These are phyloP conservation scores for Hirudo medicinalis DNA, from an alignment of 1,140 invertebrate genomes.

Conservation along the genomic window DNA sequence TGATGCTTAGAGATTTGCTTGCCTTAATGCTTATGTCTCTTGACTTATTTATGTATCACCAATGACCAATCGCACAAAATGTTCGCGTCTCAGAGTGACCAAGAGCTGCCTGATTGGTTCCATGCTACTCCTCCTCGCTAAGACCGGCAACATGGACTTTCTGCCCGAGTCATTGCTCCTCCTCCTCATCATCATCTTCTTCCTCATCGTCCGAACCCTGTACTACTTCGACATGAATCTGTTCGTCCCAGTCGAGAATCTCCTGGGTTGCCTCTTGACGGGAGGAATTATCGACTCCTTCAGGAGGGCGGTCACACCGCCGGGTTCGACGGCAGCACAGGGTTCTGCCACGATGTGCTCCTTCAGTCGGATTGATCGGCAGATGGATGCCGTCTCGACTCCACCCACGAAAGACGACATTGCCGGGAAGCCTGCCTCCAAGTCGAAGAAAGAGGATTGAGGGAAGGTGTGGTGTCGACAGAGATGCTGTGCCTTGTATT, in stretches of 20 bases:
- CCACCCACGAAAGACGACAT: no score
- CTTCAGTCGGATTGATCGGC: no score
- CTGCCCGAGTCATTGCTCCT: conserved; percentile 83
- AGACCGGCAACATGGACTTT: conserved; percentile 86
- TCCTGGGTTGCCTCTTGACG: conserved; percentile 89
- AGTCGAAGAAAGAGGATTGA: no score
- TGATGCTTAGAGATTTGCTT: no score
- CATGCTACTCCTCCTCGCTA: conserved; percentile 87
- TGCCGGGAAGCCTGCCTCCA: no score
- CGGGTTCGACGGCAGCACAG: neutral
- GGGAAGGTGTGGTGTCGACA: no score
- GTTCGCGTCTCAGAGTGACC: conserved; percentile 43
- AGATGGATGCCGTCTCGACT: no score
- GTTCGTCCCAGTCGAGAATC: conserved; percentile 94
- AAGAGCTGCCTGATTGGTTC: conserved; percentile 90
- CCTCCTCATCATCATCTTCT: conserved; percentile 94
- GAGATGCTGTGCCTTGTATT: no score
- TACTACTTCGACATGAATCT: conserved; percentile 91
- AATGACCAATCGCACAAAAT: neutral
- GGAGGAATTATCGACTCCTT: conserved; percentile 95
- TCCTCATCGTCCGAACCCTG: conserved; percentile 96
- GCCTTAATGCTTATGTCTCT: neutral
- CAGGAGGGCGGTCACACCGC: conserved; percentile 29
- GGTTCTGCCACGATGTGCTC: no score
- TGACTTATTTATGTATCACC: neutral